Evolutionary conservation across 2,888 invertebrate species (phyloP).

Genomic region (Entomobrya proxima): DNA sequence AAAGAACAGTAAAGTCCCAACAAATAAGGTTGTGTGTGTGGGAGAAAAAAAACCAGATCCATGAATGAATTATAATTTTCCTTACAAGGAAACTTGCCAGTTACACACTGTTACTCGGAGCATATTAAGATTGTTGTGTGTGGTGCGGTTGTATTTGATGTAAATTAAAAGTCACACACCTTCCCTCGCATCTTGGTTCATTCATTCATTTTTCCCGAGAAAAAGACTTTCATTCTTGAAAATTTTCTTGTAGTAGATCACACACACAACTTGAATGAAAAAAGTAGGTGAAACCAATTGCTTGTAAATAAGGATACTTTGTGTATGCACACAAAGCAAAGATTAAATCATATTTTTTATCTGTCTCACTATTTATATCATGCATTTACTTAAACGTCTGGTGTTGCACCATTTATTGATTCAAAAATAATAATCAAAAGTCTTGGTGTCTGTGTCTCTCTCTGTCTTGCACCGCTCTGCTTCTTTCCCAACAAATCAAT

Average conservation of each 20-base stretch:
- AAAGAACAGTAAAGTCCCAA: neutral
- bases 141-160: neutral
- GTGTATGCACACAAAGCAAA: slow-evolving; percentile 24
- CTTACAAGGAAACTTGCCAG: slow-evolving; percentile 56
- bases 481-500: neutral
- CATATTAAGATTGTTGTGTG: neutral
- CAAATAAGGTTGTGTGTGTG: neutral
- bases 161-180: slow-evolving; percentile 42
- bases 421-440: too few relatives aligned
- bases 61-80: slow-evolving; percentile 35
- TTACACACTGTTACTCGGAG: too few relatives aligned
- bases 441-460: too few relatives aligned
- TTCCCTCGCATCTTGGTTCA: too few relatives aligned
- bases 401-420: too few relatives aligned
- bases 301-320: slow-evolving; percentile 7
- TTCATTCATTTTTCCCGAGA: neutral
- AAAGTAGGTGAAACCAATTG: slow-evolving; percentile 22
- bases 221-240: neutral
- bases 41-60: slow-evolving; percentile 39
- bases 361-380: neutral
- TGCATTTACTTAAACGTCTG: neutral
- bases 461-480: neutral
- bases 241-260: neutral
- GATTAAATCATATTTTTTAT: slow-evolving; percentile 31
- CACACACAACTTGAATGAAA: neutral